These are phyloP conservation scores for Eudorcas thomsonii DNA, from an alignment of 2,113 vertebrate species.

Conservation along the genomic window DNA sequence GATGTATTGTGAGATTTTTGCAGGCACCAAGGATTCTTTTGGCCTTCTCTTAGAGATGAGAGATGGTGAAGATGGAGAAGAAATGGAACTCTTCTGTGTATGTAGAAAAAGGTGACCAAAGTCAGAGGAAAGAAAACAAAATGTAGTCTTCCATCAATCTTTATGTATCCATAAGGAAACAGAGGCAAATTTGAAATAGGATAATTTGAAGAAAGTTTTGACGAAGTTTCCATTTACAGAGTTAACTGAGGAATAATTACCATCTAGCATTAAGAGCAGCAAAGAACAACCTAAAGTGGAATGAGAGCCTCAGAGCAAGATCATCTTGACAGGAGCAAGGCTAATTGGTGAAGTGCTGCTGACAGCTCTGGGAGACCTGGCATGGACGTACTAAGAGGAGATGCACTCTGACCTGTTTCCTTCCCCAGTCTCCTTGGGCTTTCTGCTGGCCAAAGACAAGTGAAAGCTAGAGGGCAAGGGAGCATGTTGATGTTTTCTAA, in stretches of 20 bases:
- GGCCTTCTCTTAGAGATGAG: neutral
- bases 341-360: neutral
- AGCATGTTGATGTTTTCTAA: neutral
- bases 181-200: neutral
- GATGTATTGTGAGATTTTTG: neutral
- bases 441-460: neutral
- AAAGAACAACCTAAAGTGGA: neutral
- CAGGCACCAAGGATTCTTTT: neutral
- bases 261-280: neutral
- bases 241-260: neutral
- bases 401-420: neutral
- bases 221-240: neutral
- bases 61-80: neutral
- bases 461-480: neutral
- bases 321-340: neutral
- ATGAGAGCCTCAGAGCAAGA: neutral
- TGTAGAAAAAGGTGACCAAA: neutral
- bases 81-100: neutral
- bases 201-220: neutral
- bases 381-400: neutral
- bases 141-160: neutral
- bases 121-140: neutral
- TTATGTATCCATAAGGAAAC: neutral
- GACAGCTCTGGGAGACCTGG: neutral
- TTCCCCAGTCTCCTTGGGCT: neutral